phyloP scores from a whole-genome alignment of 64 coral and sea anemone species.

The Montipora capricornis region DNA sequence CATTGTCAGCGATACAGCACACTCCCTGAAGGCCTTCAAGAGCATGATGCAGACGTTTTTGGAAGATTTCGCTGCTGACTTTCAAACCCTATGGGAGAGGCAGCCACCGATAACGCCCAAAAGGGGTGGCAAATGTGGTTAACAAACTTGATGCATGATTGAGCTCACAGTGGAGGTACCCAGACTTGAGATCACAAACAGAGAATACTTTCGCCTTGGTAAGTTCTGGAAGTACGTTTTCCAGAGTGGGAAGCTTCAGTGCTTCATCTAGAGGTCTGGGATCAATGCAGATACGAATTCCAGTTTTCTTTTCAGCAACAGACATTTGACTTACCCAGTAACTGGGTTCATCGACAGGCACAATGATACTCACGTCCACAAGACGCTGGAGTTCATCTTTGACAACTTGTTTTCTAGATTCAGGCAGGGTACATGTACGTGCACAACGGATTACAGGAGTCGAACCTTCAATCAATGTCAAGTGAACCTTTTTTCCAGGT shows the following conservation, averaged over 20 bases:
- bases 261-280: too few species aligned
- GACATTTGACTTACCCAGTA: neutral
- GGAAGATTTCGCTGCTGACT: slow-evolving; percentile 10
- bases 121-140: too few species aligned
- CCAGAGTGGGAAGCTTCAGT: neutral
- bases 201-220: too few species aligned
- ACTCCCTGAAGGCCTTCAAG: slow-evolving; percentile 8
- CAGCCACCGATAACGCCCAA: too few species aligned
- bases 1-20: slow-evolving; percentile 27
- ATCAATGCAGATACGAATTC: too few species aligned
- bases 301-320: neutral
- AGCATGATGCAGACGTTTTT: slow-evolving; percentile 13
- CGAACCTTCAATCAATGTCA: too few species aligned
- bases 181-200: too few species aligned
- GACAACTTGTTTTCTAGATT: slow-evolving; percentile 6
- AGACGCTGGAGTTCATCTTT: neutral
- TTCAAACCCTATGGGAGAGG: too few species aligned
- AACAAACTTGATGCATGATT: too few species aligned
- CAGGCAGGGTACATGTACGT: neutral
- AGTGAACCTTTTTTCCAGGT: slow-evolving; percentile 2
- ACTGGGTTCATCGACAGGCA: neutral
- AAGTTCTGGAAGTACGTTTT: neutral
- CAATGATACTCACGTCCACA: too few species aligned
- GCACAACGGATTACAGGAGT: too few species aligned
- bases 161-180: too few species aligned